Base-by-base conservation (phyloP, 2,888 invertebrate species). In the Eristalis tenax region DNA sequence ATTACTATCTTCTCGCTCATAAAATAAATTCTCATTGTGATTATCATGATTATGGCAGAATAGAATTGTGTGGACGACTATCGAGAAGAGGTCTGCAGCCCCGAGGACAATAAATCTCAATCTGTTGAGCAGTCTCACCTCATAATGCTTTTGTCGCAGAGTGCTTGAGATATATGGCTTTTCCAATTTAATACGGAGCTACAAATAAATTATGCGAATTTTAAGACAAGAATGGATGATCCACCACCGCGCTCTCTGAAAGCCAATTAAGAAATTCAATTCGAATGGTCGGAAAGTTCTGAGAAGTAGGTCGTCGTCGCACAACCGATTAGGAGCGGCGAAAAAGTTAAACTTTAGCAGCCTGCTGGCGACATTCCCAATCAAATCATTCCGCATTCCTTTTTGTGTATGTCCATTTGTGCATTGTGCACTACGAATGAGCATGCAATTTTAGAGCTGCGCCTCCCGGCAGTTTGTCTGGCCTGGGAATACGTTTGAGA, bases 391-490 rank as follows among this genome's bases (percentile, higher is more conserved):
- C 77, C 64, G 69, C 71, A 56, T 76, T 59, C 22, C n/a, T 32
- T 8, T 38, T 74, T 57, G n/a, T 40, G 18, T 13, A 4, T 23
- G 4, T 23, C 23, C 57, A 32, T 32, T 23, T 23, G 22, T 23
- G 23, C 22, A 57, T 23, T 57, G 57, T 22, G 11, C 22, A 22
- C 26, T 84, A 66, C 50, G 22, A 73, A 81, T 73, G 68, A 81
- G 71, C 43, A 81, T 82, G 69, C 81, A 82, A 69, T 69, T 82
- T 68, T 77, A 74, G 69, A 85, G 61, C 69, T 78, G 64, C 69
- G 82, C 73, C 82, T 70, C 82, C 26, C 82, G 85, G 77, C 85
- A 85, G 65, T 78, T 65, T 82, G 85, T 74, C 85, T 85, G 69
- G 71, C 10, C 18, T 32, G 40, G 43, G 69, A 23, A 23, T 23